phyloP scores from a whole-genome alignment of 2,113 vertebrate species.

The Anguilla rostrata region DNA sequence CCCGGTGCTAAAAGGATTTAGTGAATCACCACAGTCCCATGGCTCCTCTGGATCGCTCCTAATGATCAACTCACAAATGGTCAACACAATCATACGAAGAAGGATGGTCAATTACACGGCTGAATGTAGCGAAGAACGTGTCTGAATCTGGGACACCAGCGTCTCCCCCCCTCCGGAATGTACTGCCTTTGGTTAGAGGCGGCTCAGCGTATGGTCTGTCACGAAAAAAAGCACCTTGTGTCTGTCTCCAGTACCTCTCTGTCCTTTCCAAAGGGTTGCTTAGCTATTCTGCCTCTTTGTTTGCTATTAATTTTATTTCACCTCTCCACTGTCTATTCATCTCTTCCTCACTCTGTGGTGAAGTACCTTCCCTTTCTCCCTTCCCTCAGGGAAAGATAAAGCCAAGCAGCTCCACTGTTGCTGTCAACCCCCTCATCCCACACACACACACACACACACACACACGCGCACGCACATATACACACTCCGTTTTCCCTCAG shows the following conservation, averaged over 20 bases:
- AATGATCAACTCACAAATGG: not conserved
- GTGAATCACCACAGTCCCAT: not conserved
- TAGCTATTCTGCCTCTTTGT: not conserved
- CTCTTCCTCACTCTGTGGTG: not conserved
- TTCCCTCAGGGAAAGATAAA: not conserved
- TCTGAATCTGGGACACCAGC: too few relatives aligned
- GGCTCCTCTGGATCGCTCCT: not conserved
- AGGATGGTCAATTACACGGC: not conserved
- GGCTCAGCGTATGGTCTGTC: too few relatives aligned
- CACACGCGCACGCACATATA: slow-evolving; percentile 2
- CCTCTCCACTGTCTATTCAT: not conserved
- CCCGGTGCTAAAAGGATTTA: not conserved
- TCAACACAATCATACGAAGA: not conserved
- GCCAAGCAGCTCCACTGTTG: not conserved
- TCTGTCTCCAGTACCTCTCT: too few relatives aligned
- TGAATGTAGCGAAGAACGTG: not conserved
- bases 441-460: slow-evolving; percentile 2
- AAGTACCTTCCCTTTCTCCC: not conserved
- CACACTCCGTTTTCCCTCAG: slow-evolving; percentile 44
- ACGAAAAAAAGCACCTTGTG: too few relatives aligned
- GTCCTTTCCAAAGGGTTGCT: too few relatives aligned
- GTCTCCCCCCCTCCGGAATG: too few relatives aligned
- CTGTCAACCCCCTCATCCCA: slow-evolving; percentile 10
- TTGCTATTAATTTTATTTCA: not conserved
- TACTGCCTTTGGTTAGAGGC: too few relatives aligned